phyloP scores from a whole-genome alignment of 2,888 invertebrate genomes.

The Trisateles emortualis region DNA sequence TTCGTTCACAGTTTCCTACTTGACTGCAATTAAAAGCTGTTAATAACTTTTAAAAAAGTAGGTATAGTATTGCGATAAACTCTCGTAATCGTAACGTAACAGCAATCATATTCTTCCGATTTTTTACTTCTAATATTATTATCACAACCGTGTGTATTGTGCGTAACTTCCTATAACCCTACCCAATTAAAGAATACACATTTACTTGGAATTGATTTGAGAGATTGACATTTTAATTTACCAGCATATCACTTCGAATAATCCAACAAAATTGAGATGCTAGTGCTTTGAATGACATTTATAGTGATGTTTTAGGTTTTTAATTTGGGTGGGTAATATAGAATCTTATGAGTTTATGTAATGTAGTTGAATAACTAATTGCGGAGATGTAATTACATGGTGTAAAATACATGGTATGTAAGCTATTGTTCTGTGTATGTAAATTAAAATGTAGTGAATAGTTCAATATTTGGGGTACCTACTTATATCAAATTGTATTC shows the following conservation, averaged over 20 bases:
- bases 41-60: too few species aligned
- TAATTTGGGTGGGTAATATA: constrained; percentile 15
- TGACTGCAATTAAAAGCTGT: not conserved
- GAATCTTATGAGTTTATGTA: constrained; percentile 28
- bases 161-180: constrained; percentile 37
- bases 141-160: constrained; percentile 26
- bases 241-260: not conserved
- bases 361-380: constrained; percentile 45
- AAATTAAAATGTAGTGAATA: constrained; percentile 19
- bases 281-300: not conserved
- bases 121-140: constrained; percentile 38
- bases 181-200: constrained; percentile 3
- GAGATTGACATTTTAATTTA: not conserved
- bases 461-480: constrained; percentile 12
- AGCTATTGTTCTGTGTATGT: constrained; percentile 26
- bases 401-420: constrained; percentile 24
- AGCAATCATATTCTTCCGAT: constrained; percentile 43
- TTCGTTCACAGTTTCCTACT: too few species aligned
- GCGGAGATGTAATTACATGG: constrained; percentile 30
- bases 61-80: constrained; percentile 19
- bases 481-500: too few species aligned
- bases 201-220: not conserved
- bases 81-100: constrained; percentile 42
- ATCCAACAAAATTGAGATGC: not conserved
- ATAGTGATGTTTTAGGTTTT: not conserved